A percentile compares a stretch with the other conserved stretches of the same genome.
phyloP scores from a whole-genome alignment of 2,888 invertebrate species.

The Drosophila neonasuta region DNA sequence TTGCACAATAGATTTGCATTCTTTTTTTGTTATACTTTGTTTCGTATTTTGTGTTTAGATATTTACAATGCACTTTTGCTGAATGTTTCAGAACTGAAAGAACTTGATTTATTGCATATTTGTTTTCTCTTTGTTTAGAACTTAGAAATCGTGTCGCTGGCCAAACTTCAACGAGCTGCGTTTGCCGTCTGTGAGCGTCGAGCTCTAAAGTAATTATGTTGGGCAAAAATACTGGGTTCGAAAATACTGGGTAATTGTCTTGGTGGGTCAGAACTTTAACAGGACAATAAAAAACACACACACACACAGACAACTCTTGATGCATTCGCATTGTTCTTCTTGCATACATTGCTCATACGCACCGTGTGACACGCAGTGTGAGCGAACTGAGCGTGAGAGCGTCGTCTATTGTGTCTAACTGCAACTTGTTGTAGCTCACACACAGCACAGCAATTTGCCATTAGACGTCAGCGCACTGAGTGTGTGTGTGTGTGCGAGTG shows the following conservation, averaged over 20 bases:
- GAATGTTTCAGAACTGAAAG: constrained; percentile 27
- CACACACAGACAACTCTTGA: constrained; percentile 8
- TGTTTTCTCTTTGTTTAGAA: background rate
- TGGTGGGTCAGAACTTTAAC: background rate
- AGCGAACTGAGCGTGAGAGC: constrained; percentile 1
- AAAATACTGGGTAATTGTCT: constrained; percentile 46
- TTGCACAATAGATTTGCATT: constrained; percentile 28
- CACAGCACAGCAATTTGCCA: constrained; percentile 56
- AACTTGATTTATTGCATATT: background rate
- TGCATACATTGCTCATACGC: constrained; percentile 40
- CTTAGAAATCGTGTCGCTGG: constrained; percentile 9
- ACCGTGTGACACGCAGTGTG: constrained; percentile 8
- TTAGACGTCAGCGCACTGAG: constrained; percentile 21
- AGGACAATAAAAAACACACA: constrained; percentile 22
- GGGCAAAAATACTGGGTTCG: constrained; percentile 44
- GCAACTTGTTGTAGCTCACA: constrained; percentile 58
- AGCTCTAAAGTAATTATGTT: constrained; percentile 64
- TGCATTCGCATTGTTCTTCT: constrained; percentile 40
- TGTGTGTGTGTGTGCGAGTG: constrained; percentile 25
- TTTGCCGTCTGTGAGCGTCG: constrained; percentile 53
- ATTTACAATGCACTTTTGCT: constrained; percentile 53
- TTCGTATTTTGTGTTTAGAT: constrained; percentile 20
- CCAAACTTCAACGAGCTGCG: constrained; percentile 57
- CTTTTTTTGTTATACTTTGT: background rate
- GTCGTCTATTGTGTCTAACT: constrained; percentile 45